These are phyloP conservation scores for Palythoa caribaeorum DNA, from an alignment of 92 coral and sea anemone species.

Conservation along the genomic window DNA sequence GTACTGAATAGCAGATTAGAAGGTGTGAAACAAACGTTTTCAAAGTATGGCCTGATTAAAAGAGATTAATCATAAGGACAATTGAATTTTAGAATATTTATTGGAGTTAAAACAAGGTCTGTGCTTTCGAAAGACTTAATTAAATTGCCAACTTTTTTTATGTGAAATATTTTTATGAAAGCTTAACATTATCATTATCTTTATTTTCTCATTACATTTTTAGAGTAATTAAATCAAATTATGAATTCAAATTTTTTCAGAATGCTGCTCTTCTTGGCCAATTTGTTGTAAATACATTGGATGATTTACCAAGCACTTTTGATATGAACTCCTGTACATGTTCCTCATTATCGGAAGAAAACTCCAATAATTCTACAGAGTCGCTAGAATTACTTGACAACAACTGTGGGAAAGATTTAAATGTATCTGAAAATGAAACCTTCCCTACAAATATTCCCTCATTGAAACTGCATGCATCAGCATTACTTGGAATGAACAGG, in stretches of 20 bases:
- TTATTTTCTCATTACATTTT: background rate
- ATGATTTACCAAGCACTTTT: background rate
- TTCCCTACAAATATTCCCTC: slow-evolving; percentile 45
- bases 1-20: no score
- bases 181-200: no score
- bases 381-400: background rate
- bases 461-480: slow-evolving; percentile 47
- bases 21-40: no score
- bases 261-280: slow-evolving; percentile 83
- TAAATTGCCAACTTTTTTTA: no score
- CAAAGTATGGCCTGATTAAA: no score
- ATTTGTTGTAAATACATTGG: slow-evolving; percentile 70
- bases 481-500: slow-evolving; percentile 61
- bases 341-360: slow-evolving; percentile 48
- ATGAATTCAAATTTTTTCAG: slow-evolving; percentile 44
- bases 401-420: slow-evolving; percentile 5
- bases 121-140: no score
- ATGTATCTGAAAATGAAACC: slow-evolving; percentile 35
- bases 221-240: background rate
- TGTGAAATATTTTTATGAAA: no score
- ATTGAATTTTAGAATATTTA: no score
- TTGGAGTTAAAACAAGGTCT: no score
- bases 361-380: slow-evolving; percentile 58
- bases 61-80: no score
- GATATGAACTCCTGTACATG: slow-evolving; percentile 1